These are phyloP conservation scores for Characodon lateralis DNA, from an alignment of 2,797 vertebrate species.

Conservation along the genomic window DNA sequence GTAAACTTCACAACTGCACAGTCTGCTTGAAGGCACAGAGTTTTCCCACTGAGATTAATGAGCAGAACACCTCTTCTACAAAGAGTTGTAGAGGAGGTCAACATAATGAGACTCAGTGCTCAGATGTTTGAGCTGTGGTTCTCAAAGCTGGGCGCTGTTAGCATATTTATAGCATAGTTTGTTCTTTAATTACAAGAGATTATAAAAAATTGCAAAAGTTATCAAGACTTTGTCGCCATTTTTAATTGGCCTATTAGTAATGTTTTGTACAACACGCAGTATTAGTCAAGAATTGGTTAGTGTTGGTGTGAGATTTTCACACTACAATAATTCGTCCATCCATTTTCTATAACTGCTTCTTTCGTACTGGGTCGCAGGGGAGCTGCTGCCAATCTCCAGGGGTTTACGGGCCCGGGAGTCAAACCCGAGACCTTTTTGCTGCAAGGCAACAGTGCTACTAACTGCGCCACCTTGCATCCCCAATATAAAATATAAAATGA, in stretches of 20 bases:
- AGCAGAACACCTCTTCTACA: conserved; percentile 52
- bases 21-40: conserved; percentile 48
- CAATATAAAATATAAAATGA: too few relatives aligned
- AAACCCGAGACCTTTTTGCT: too few relatives aligned
- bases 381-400: too few relatives aligned
- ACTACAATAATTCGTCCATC: too few relatives aligned
- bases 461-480: too few relatives aligned
- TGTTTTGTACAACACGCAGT: not conserved
- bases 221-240: not conserved
- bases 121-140: not conserved
- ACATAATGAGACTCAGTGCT: conserved; percentile 41
- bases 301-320: not conserved
- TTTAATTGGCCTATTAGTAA: not conserved
- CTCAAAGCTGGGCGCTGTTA: not conserved
- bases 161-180: not conserved
- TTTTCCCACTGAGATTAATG: conserved; percentile 59
- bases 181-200: not conserved
- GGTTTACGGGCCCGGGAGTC: too few relatives aligned
- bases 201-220: not conserved
- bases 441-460: too few relatives aligned
- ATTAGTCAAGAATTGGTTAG: not conserved
- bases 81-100: conserved; percentile 59
- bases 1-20: conserved; percentile 50
- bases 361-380: too few relatives aligned
- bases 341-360: too few relatives aligned